Evolutionary conservation across 1,140 invertebrate genomes (phyloP).

Genomic region (Calycopis cecrops): DNA sequence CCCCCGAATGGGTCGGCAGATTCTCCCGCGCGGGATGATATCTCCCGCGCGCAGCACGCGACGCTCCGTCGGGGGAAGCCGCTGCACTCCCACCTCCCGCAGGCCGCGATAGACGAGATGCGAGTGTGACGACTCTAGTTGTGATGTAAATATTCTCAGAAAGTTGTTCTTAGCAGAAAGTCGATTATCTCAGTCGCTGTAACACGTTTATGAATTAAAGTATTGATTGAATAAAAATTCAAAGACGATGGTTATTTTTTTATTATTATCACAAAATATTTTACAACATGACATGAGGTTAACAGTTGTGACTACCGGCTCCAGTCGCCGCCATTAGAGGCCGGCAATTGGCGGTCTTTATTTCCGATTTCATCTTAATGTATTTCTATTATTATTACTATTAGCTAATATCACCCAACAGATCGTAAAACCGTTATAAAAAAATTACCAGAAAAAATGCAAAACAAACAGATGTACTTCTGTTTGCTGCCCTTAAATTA

Average conservation of each 20-base stretch:
- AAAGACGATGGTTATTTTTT: neutral
- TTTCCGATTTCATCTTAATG: no score
- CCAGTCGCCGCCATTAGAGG: no score
- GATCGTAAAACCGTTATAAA: neutral
- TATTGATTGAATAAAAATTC: constrained; percentile 17
- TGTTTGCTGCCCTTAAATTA: neutral
- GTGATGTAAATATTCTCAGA: constrained; percentile 47
- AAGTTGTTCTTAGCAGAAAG: constrained; percentile 39
- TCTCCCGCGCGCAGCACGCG: constrained; percentile 50
- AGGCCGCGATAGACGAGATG: constrained; percentile 88
- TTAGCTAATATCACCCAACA: no score
- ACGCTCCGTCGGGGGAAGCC: constrained; percentile 62
- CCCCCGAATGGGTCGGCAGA: constrained; percentile 58
- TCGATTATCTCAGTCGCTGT: constrained; percentile 47
- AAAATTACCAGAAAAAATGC: neutral
- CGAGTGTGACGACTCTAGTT: constrained; percentile 82
- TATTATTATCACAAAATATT: neutral
- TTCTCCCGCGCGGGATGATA: constrained; percentile 45
- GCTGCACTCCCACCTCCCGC: constrained; percentile 75
- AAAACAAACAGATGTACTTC: neutral
- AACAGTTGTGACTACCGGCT: no score
- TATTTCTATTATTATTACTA: no score
- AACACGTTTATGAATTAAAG: constrained; percentile 59
- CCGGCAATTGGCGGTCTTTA: no score
- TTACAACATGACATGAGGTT: no score